Evolutionary conservation across 1,140 invertebrate genomes (phyloP), one percentile per base, ranked within the genome.

Genomic region (Pemphigus obesinymphae): DNA sequence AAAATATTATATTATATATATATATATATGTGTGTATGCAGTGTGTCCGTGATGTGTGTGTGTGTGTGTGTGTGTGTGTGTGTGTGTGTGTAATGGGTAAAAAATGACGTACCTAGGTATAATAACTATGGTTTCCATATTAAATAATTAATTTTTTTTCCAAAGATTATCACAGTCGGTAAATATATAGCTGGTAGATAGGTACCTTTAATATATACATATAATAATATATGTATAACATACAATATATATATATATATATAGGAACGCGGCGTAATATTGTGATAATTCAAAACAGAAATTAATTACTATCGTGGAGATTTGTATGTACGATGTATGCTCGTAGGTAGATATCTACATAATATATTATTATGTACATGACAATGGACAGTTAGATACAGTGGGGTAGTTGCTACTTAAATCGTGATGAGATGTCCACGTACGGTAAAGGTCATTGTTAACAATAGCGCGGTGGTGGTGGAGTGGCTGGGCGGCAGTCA

Each of bases 101-200:
- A 31, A 70, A 73, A 73, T 73, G 43, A 73, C 45, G 43, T 31
- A n/a, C n/a, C n/a, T n/a, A n/a, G n/a, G 43, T 50, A 31, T 73
- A 50, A 73, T 72, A n/a, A n/a, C n/a, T 48, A 72, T 48, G 26
- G 23, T 50, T 48, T 50, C 70, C n/a, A n/a, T n/a, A 50, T 50
- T 73, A 31, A 73, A 73, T 50, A 50, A 73, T 73, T 73, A 73
- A 73, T 73, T 73, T 48, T n/a, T n/a, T 73, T 73, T n/a, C 26
- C 45, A 50, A 73, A 50, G 43, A 73, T 73, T 45, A 70, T 70
- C 37, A 70, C 23, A n/a, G 66, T 70, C 13, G 31, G 66, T 40
- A 40, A 5, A 34, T 66, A 11, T 8, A 61, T 61, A n/a, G n/a
- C n/a, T n/a, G n/a, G n/a, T n/a, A n/a, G n/a, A n/a, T n/a, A 15